These are phyloP conservation scores for Dastarcus helophoroides DNA, from an alignment of 2,888 invertebrate species.

Conservation along the genomic window DNA sequence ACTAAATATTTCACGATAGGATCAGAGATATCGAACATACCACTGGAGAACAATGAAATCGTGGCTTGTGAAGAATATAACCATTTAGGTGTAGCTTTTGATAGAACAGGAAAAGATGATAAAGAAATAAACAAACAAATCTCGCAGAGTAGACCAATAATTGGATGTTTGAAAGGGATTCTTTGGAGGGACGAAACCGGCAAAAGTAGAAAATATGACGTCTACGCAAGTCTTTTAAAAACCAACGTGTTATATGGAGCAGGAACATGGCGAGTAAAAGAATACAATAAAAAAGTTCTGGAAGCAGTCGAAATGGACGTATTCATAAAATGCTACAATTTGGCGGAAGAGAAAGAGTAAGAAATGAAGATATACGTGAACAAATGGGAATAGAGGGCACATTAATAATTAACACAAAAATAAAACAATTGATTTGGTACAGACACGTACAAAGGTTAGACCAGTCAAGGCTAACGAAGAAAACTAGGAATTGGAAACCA, in stretches of 20 bases:
- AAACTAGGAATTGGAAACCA: constrained; percentile 6
- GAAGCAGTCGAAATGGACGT: constrained; percentile 11
- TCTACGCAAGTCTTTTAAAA: constrained; percentile 10
- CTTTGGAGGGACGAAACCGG: constrained; percentile 9
- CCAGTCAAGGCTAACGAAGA: constrained; percentile 6
- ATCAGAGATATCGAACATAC: too few species aligned
- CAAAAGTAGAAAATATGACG: constrained; percentile 6
- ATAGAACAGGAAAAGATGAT: constrained; percentile 7
- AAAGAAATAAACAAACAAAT: constrained; percentile 8
- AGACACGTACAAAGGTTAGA: constrained; percentile 9
- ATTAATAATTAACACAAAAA: constrained; percentile 3
- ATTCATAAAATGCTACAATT: constrained; percentile 7
- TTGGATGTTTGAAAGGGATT: constrained; percentile 9
- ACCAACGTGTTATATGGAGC: constrained; percentile 9
- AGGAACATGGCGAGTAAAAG: constrained; percentile 9
- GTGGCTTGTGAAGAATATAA: too few species aligned
- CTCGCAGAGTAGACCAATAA: constrained; percentile 5
- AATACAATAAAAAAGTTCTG: constrained; percentile 8
- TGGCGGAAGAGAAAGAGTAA: constrained; percentile 9
- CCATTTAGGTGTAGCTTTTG: constrained; percentile 6
- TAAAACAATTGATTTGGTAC: constrained; percentile 9
- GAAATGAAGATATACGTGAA: constrained; percentile 4
- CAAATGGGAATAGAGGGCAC: constrained; percentile 7
- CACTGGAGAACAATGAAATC: too few species aligned
- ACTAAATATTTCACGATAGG: too few species aligned